These are phyloP conservation scores for Ramphastos sulfuratus DNA, from an alignment of 2,113 vertebrate genomes.

Conservation along the genomic window DNA sequence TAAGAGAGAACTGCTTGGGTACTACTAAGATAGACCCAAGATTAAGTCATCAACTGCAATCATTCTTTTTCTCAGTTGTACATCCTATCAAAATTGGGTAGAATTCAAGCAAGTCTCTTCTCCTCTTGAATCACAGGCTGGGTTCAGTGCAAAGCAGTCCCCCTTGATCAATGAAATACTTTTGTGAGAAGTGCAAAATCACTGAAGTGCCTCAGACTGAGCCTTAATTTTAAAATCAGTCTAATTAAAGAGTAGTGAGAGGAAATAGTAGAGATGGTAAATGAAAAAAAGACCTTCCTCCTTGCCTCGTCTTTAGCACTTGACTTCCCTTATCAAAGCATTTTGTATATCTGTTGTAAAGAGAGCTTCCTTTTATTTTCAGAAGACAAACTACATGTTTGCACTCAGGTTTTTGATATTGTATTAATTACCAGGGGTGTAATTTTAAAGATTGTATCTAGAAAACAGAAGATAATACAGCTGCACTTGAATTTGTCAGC, in stretches of 20 bases:
- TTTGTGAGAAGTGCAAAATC: not conserved
- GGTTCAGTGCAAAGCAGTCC: not conserved
- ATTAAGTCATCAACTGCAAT: not conserved
- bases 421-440: slow-evolving; percentile 66
- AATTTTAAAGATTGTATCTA: slow-evolving; percentile 67
- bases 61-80: not conserved
- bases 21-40: not conserved
- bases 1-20: not conserved
- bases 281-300: not conserved
- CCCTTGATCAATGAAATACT: not conserved
- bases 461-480: slow-evolving; percentile 64
- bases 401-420: slow-evolving; percentile 25
- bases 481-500: slow-evolving; percentile 74
- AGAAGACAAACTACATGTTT: not conserved
- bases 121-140: not conserved
- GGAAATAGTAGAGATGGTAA: not conserved
- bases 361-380: not conserved
- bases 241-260: not conserved
- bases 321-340: not conserved
- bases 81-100: not conserved
- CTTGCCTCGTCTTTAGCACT: not conserved
- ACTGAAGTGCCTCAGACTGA: not conserved
- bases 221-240: slow-evolving; percentile 5
- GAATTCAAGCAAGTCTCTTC: not conserved
- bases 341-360: not conserved